phyloP scores from a whole-genome alignment of 2,797 vertebrate species.

The Galago senegalensis region DNA sequence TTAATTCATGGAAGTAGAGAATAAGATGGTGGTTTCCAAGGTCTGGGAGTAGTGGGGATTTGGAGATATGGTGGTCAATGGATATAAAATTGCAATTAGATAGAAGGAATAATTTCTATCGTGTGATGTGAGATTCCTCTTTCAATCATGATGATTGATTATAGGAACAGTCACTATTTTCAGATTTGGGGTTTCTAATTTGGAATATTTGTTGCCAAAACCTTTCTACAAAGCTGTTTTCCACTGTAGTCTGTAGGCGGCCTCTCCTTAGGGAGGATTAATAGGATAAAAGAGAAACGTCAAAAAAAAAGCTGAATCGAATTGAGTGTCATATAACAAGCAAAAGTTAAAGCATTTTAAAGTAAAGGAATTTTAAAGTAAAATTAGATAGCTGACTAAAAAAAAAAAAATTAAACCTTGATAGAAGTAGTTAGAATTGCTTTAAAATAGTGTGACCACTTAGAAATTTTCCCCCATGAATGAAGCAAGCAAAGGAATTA shows the following conservation, averaged over 20 bases:
- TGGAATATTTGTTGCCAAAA: not conserved
- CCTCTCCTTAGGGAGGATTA: not conserved
- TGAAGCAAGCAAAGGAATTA: not conserved
- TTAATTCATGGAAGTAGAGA: not conserved
- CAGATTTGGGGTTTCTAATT: not conserved
- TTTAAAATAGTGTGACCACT: not conserved
- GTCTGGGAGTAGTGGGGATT: accelerated
- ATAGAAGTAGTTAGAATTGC: not conserved
- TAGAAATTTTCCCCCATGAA: not conserved
- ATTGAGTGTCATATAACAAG: not conserved
- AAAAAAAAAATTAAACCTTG: not conserved
- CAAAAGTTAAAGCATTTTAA: not conserved
- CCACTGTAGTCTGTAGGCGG: not conserved
- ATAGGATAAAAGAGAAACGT: not conserved
- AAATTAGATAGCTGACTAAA: not conserved
- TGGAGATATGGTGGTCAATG: not conserved
- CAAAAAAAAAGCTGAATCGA: not conserved
- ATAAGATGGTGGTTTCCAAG: not conserved
- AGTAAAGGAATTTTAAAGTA: slow-evolving; percentile 15
- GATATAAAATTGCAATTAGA: not conserved
- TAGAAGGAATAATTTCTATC: not conserved
- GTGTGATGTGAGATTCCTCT: not conserved
- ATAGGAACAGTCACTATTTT: not conserved
- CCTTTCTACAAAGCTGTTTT: not conserved
- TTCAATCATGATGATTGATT: not conserved